Percentiles rank a stretch among this genome's conserved stretches.
Conservation (phyloP, 1,140 invertebrate genomes). For the Platorchestia sp. region DNA sequence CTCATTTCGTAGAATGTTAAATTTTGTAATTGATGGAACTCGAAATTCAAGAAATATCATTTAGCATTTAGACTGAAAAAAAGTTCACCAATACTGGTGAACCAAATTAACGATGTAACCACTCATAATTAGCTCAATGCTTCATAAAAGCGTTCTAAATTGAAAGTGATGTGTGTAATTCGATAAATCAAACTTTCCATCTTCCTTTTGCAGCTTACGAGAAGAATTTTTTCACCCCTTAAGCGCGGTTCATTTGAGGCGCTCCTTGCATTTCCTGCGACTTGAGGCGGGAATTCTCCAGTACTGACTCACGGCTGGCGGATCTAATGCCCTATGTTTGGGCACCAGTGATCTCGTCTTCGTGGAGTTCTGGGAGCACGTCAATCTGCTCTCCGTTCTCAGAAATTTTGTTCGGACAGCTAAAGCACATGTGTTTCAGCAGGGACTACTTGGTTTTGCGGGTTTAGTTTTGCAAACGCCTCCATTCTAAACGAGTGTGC, state of each 20-base stretch:
- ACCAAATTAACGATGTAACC: too few relatives aligned
- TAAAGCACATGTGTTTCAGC: neutral
- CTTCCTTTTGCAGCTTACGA: neutral
- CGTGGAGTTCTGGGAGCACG: neutral
- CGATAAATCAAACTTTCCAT: neutral
- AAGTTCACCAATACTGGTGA: too few relatives aligned
- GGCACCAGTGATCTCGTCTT: neutral
- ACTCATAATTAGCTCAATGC: too few relatives aligned
- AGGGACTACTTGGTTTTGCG: neutral
- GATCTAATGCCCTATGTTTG: neutral
- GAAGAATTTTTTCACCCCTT: neutral
- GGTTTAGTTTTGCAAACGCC: neutral
- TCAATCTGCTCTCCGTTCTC: neutral
- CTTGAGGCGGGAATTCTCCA: neutral
- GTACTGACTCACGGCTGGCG: neutral
- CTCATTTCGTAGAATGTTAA: too few relatives aligned
- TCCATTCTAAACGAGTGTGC: neutral
- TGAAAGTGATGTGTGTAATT: too few relatives aligned
- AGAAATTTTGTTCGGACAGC: neutral
- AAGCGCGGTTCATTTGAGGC: neutral
- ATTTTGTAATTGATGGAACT: too few relatives aligned
- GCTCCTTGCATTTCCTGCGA: neutral
- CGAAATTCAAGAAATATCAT: too few relatives aligned
- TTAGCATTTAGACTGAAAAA: too few relatives aligned
- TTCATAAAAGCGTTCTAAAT: neutral